These are phyloP conservation scores for Spongilla lacustris DNA, from an alignment of 37 sponge, comb jelly and placozoan genomes.

Conservation along the genomic window DNA sequence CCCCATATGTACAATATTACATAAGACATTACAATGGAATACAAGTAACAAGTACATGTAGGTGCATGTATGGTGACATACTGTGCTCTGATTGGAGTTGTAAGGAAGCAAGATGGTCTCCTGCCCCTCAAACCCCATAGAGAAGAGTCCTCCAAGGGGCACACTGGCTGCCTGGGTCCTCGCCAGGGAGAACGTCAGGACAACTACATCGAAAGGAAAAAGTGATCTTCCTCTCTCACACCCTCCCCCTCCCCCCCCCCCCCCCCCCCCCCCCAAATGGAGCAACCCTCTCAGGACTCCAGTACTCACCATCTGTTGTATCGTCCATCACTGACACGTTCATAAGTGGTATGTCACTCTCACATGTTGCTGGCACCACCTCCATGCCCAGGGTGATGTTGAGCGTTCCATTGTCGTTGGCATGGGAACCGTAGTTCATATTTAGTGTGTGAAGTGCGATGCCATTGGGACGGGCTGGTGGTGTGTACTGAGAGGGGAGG, in stretches of 20 bases:
- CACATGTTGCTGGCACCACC: slow-evolving; percentile 44
- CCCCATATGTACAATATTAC: too few species aligned
- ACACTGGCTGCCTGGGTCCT: slow-evolving; percentile 52
- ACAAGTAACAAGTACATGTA: background rate
- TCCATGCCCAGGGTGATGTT: slow-evolving; percentile 37
- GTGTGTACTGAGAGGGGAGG: slow-evolving; percentile 3
- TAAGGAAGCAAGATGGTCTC: slow-evolving; percentile 26
- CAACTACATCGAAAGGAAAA: background rate
- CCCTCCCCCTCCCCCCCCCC: background rate
- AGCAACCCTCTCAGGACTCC: too few species aligned
- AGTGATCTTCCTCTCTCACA: background rate
- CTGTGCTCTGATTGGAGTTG: slow-evolving; percentile 30
- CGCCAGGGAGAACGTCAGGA: background rate
- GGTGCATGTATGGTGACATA: background rate
- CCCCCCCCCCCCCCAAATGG: background rate
- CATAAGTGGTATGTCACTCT: slow-evolving; percentile 37
- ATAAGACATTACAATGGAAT: too few species aligned
- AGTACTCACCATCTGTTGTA: background rate
- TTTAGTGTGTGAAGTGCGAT: slow-evolving; percentile 20
- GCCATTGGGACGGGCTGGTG: slow-evolving; percentile 62
- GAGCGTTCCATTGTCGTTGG: background rate
- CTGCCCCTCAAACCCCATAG: slow-evolving; percentile 40
- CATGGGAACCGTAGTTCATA: background rate
- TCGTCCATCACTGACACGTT: background rate
- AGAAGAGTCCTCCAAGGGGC: slow-evolving; percentile 53